These are phyloP conservation scores for Petrocephalus sullivani DNA, from an alignment of 2,797 vertebrate genomes.

Conservation along the genomic window DNA sequence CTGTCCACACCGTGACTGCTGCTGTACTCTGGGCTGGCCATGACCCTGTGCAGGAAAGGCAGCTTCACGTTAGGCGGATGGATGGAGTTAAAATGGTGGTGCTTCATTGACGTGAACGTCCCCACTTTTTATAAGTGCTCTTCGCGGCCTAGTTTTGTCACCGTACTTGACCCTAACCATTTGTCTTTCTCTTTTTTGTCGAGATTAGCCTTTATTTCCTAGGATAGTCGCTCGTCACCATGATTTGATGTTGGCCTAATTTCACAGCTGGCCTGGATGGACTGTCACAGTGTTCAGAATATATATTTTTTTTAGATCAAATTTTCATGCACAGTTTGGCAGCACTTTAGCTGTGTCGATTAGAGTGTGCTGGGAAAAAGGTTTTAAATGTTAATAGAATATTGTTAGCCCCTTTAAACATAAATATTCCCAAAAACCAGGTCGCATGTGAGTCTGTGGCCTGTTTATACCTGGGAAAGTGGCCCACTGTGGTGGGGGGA, in stretches of 20 bases:
- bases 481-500: not conserved
- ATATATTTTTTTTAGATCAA: not conserved
- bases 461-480: not conserved
- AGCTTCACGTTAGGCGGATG: not conserved
- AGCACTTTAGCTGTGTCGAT: not conserved
- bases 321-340: not conserved
- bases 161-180: not conserved
- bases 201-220: not conserved
- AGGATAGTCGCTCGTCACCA: not conserved
- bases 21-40: not conserved
- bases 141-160: not conserved
- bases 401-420: not conserved
- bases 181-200: not conserved
- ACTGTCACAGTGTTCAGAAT: not conserved
- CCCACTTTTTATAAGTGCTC: not conserved
- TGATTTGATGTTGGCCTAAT: constrained; percentile 10
- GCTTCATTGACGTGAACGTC: not conserved
- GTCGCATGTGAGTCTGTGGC: not conserved
- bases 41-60: not conserved
- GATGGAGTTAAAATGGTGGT: not conserved
- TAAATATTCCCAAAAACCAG: not conserved
- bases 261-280: not conserved
- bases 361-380: not conserved
- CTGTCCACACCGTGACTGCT: not conserved
- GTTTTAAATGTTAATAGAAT: not conserved